A percentile compares a stretch with the other conserved stretches of the same genome.
Evolutionary conservation across 1,140 invertebrate genomes (phyloP).

Genomic region (Polypedilum vanderplanki): DNA sequence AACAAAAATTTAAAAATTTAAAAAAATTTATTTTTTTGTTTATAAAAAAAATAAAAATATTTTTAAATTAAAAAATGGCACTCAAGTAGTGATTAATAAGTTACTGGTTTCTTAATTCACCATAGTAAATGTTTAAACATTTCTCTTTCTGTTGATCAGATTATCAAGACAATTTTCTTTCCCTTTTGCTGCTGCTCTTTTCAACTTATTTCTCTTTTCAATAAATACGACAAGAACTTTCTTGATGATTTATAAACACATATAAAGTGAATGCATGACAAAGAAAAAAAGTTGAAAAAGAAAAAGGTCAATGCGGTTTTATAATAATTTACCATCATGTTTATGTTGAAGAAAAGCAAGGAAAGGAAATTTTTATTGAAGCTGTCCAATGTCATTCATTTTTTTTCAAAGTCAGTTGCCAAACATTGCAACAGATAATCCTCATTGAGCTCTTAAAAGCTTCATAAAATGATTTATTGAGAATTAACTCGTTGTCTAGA

Average conservation of each 20-base stretch:
- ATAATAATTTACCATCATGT: background rate
- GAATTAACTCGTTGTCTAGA: no score
- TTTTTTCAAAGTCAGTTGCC: no score
- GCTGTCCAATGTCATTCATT: background rate
- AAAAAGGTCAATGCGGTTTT: background rate
- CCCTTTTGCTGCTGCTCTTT: background rate
- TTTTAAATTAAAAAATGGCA: no score
- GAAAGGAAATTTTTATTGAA: background rate
- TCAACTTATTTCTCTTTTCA: background rate
- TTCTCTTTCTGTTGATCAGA: background rate
- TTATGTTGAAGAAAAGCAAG: background rate
- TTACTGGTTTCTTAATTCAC: no score
- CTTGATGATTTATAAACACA: slow-evolving; percentile 13
- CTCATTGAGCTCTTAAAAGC: no score
- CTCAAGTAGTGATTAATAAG: no score
- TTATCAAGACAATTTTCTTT: background rate
- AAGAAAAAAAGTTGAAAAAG: background rate
- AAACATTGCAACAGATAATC: no score
- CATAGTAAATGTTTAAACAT: background rate
- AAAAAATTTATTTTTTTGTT: no score
- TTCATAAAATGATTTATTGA: no score
- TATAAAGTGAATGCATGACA: background rate
- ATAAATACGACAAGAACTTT: background rate
- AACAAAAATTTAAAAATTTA: no score
- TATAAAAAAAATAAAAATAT: no score